Conservation (phyloP, 1,140 invertebrate species). For the Conus ventricosus region DNA sequence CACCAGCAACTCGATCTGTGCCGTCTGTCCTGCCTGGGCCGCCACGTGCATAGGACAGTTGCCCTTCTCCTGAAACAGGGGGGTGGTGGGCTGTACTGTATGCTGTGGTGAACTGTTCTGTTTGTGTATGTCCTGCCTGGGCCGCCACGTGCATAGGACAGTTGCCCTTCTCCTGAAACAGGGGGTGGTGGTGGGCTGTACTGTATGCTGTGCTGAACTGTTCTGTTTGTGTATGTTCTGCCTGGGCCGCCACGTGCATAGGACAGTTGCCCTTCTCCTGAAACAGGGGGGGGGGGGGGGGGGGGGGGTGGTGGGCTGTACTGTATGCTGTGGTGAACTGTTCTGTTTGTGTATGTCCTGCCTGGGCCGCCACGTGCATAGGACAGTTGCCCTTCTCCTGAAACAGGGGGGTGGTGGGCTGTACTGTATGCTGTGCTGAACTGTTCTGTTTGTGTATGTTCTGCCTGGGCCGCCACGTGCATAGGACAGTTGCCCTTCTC, state of each 20-base stretch:
- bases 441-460: conserved; percentile 59
- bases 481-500: conserved; percentile 94
- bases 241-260: conserved; percentile 91
- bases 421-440: too few relatives aligned
- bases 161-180: conserved; percentile 89
- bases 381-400: conserved; percentile 94
- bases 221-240: conserved; percentile 66
- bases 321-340: too few relatives aligned
- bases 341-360: conserved; percentile 66
- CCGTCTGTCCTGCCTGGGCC: conserved; percentile 78
- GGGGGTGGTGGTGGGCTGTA: too few relatives aligned
- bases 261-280: conserved; percentile 94
- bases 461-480: conserved; percentile 89
- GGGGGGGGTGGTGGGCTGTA: too few relatives aligned
- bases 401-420: conserved; percentile 15
- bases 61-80: conserved; percentile 86
- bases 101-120: too few relatives aligned
- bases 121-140: conserved; percentile 71
- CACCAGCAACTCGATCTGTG: conserved; percentile 86
- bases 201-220: too few relatives aligned
- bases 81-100: too few relatives aligned
- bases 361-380: conserved; percentile 91
- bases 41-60: conserved; percentile 95
- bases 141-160: conserved; percentile 95
- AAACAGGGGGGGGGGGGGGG: neutral